These are phyloP conservation scores for Euzophera pinguis DNA, from an alignment of 2,888 invertebrate genomes.

Conservation along the genomic window DNA sequence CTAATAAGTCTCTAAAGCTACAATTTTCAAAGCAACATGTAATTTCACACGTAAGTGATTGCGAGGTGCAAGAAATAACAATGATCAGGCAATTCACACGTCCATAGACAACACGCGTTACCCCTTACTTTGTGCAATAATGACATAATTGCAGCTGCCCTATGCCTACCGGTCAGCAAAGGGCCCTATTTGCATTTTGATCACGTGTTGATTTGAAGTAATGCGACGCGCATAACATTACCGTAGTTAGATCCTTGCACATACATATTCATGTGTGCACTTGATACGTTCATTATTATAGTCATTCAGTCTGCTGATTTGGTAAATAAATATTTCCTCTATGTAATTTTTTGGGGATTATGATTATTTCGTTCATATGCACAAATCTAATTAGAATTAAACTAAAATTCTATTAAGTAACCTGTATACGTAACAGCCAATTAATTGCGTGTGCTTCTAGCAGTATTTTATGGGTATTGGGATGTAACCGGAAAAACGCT, in stretches of 20 bases:
- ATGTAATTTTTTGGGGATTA: not conserved
- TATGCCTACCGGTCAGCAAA: constrained; percentile 43
- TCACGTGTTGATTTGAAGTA: constrained; percentile 68
- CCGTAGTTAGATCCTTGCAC: constrained; percentile 29
- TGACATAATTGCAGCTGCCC: constrained; percentile 54
- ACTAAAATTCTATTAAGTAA: too few species aligned
- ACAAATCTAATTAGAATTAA: too few species aligned
- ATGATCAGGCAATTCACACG: constrained; percentile 3
- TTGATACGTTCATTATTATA: not conserved
- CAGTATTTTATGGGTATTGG: too few species aligned
- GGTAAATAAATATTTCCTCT: too few species aligned
- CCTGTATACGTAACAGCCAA: too few species aligned
- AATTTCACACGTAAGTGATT: not conserved
- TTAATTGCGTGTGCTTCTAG: too few species aligned
- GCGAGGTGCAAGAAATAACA: not conserved
- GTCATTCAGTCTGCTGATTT: not conserved
- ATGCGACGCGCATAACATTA: constrained; percentile 50
- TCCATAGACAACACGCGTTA: constrained; percentile 10
- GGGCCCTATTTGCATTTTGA: constrained; percentile 70
- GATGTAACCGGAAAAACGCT: too few species aligned
- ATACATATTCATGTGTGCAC: constrained; percentile 1
- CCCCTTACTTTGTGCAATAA: constrained; percentile 44
- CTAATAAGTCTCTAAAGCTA: too few species aligned
- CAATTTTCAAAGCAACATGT: too few species aligned
- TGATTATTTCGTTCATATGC: too few species aligned